Evolutionary conservation across 1,140 invertebrate genomes (phyloP), one percentile per base, ranked within the genome.

Genomic region (Triops longicaudatus): DNA sequence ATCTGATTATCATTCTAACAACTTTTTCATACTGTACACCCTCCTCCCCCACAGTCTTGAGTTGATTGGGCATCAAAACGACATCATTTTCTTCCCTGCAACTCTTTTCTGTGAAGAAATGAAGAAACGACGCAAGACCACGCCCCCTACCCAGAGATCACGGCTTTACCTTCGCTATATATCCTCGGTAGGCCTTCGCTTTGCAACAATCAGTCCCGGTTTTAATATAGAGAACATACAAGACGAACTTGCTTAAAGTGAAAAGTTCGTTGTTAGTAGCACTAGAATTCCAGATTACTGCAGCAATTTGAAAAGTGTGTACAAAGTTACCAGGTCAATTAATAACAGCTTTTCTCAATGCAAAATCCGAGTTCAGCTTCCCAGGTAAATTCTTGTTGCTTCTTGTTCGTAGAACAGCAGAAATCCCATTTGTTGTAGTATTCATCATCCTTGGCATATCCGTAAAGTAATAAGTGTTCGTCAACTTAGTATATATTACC

Each of bases 121-220:
- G 50, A 63, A 63, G 50, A 63, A 63, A 63, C 50, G 17, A 63
- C 50, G 50, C 50, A 63, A 63, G 50, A 63, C 50, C 50, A 63
- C 50, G 50, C 50, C 50, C 50, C 50, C 14, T 17, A n/a, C n/a
- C n/a, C n/a, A n/a, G 22, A 5, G 50, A 6, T 11, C 31, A 37
- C 17, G 10, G 50, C 50, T 63, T 22, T 6, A 12, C 17, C 50
- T 63, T 63, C 31, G 31, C 50, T 63, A 63, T 63, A 63, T 63
- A 63, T 63, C 50, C 50, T 63, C 50, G 50, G 50, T n/a, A 22
- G 22, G 14, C 50, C 50, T 6, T 14, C 10, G 14, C 7, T 17
- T 63, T 17, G 50, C 50, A 63, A 22, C 50, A 17, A 63, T 63
- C 50, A 63, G 50, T 63, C 31, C 31, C 50, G 50, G 17, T 6